These are phyloP conservation scores for Melanophora roralis DNA, from an alignment of 2,888 invertebrate genomes.

Conservation along the genomic window DNA sequence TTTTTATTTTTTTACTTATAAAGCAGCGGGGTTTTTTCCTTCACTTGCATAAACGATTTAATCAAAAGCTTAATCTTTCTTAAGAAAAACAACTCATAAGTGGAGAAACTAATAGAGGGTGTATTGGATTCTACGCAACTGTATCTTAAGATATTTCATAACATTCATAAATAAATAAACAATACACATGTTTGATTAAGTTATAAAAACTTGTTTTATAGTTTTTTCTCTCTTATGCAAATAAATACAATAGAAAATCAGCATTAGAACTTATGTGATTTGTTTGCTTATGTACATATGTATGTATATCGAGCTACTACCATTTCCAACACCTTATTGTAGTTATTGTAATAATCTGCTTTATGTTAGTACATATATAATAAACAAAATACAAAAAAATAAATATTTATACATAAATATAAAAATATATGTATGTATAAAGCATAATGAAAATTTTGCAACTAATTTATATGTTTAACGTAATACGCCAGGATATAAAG, in stretches of 20 bases:
- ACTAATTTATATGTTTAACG: background rate
- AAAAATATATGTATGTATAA: slow-evolving; percentile 11
- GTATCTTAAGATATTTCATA: no score
- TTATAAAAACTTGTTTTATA: no score
- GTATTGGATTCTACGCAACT: no score
- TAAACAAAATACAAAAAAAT: slow-evolving; percentile 4
- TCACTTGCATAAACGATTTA: no score
- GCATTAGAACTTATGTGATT: slow-evolving; percentile 46
- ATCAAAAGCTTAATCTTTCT: no score
- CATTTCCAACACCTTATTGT: background rate
- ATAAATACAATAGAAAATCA: slow-evolving; percentile 39
- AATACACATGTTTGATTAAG: no score
- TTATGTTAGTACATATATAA: background rate
- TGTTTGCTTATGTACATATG: slow-evolving; percentile 26
- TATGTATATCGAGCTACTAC: background rate
- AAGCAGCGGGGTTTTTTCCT: no score
- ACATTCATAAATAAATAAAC: slow-evolving; percentile 16
- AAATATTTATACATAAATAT: background rate
- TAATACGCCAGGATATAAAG: no score
- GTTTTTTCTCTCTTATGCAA: background rate
- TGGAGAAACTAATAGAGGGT: no score
- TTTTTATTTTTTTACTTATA: no score
- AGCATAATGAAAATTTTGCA: slow-evolving; percentile 34
- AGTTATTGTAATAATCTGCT: background rate
- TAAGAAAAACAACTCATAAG: no score